Conservation (phyloP, 2,113 vertebrate species). For the Ctenodactylus gundi region DNA sequence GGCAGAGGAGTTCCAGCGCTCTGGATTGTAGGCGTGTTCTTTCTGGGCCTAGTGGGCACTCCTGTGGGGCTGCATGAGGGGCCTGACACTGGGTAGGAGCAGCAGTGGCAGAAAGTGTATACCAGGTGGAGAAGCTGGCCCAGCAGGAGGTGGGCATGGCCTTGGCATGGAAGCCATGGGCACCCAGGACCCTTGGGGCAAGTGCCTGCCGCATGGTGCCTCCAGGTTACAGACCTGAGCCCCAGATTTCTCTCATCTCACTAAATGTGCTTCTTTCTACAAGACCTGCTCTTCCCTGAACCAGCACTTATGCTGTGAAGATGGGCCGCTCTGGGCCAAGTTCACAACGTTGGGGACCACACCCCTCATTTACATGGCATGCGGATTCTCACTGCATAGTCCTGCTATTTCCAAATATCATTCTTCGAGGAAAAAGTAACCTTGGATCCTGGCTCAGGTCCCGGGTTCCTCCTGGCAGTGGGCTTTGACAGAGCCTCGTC, state of each 20-base stretch:
- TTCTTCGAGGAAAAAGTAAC: neutral
- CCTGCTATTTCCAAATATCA: neutral
- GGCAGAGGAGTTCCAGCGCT: neutral
- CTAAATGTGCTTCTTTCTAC: neutral
- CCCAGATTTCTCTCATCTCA: neutral
- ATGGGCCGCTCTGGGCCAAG: neutral
- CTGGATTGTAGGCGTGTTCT: neutral
- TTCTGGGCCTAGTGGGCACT: neutral
- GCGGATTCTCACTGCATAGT: neutral
- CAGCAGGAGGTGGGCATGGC: too few relatives aligned
- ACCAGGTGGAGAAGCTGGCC: neutral
- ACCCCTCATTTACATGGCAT: neutral
- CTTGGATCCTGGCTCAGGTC: neutral
- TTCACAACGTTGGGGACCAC: neutral
- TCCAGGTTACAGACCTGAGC: neutral
- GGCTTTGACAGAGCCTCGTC: neutral
- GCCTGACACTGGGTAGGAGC: neutral
- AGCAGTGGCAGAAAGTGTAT: neutral
- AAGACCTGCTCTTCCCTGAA: rapidly evolving
- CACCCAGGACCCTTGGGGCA: neutral
- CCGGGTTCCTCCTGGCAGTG: neutral
- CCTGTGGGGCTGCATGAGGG: neutral
- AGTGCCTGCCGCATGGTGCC: rapidly evolving
- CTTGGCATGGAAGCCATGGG: rapidly evolving
- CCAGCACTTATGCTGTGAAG: neutral